Conservation (phyloP, 2,113 vertebrate genomes). For the Urocolius indicus region DNA sequence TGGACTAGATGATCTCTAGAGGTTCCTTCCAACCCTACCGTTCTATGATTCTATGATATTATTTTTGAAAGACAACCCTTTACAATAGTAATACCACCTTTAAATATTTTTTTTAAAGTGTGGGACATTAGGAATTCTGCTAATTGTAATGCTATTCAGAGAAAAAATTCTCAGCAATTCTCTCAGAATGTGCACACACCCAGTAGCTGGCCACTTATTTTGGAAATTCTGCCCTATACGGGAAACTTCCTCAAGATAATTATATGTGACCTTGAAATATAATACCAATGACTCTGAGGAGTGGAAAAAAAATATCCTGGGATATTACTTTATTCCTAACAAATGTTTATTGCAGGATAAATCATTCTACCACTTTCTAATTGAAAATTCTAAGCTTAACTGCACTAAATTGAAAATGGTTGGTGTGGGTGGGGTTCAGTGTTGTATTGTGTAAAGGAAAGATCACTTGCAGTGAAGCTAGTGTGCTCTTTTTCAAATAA, state of each 20-base stretch:
- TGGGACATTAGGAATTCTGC: background rate
- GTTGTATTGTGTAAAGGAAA: background rate
- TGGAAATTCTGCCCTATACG: background rate
- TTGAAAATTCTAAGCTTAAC: background rate
- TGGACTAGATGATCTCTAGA: no score
- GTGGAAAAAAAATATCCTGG: background rate
- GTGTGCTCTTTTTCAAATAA: background rate
- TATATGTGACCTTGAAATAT: background rate
- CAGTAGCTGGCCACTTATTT: fast-evolving
- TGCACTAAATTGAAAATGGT: fast-evolving
- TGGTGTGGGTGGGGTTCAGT: fast-evolving
- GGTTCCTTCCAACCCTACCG: no score
- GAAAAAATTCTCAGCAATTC: background rate
- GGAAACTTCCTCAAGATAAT: background rate
- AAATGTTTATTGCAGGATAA: background rate
- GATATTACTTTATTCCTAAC: background rate
- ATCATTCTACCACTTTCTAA: background rate
- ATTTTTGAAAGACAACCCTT: background rate
- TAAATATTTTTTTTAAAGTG: background rate
- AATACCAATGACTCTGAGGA: background rate
- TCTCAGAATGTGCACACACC: background rate
- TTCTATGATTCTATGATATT: no score
- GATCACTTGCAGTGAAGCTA: fast-evolving
- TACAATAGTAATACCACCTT: background rate
- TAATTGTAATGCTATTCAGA: background rate